These are phyloP conservation scores for Macrotis lagotis DNA, from an alignment of 2,113 vertebrate species.

Conservation along the genomic window DNA sequence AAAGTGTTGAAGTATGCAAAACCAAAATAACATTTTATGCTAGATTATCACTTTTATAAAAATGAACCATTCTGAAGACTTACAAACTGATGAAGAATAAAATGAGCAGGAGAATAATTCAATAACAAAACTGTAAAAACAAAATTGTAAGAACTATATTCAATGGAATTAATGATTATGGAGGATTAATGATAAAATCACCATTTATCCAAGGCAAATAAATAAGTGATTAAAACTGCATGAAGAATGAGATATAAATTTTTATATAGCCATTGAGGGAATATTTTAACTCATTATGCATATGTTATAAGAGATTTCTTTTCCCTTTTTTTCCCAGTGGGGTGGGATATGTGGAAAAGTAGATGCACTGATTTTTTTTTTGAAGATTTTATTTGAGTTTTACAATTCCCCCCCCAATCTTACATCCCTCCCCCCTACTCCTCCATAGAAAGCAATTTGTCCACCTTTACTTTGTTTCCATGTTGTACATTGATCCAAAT, in stretches of 20 bases:
- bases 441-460: too few species aligned
- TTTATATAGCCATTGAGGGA: neutral
- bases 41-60: neutral
- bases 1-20: neutral
- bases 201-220: neutral
- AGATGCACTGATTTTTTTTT: too few species aligned
- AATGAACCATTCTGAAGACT: neutral
- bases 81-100: neutral
- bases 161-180: neutral
- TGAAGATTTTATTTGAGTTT: too few species aligned
- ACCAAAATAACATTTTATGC: neutral
- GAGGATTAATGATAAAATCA: neutral
- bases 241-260: neutral
- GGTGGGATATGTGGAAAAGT: neutral
- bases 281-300: neutral
- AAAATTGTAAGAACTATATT: too few species aligned
- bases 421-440: too few species aligned
- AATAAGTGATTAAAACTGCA: neutral
- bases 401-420: too few species aligned
- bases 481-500: too few species aligned
- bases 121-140: too few species aligned
- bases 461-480: too few species aligned
- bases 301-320: neutral
- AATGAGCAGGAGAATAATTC: neutral
- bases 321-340: neutral